Percentiles rank a stretch among this genome's conserved stretches.
Conservation (phyloP, 2,113 vertebrate genomes). For the Aix galericulata region DNA sequence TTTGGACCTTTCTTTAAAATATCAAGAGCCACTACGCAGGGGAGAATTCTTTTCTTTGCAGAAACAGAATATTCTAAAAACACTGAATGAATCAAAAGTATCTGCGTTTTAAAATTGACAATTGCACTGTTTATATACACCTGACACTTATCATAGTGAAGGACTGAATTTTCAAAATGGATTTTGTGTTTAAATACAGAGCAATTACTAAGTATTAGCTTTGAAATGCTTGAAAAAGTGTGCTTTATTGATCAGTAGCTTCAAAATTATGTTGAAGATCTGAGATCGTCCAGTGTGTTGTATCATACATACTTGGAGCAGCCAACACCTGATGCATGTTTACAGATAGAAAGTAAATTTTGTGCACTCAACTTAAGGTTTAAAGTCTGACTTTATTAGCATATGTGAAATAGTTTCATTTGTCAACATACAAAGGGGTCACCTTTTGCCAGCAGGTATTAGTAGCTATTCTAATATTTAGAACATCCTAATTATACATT, state of each 20-base stretch:
- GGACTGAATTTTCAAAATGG: background rate
- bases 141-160: background rate
- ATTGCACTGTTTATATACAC: background rate
- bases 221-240: background rate
- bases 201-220: background rate
- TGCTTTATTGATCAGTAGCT: background rate
- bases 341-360: background rate
- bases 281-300: background rate
- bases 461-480: background rate
- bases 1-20: constrained; percentile 5
- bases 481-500: background rate
- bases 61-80: background rate
- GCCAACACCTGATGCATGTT: background rate
- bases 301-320: background rate
- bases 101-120: background rate
- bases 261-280: background rate
- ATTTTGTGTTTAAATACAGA: background rate
- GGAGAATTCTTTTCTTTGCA: background rate
- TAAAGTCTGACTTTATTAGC: background rate
- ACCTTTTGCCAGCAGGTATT: constrained; percentile 26
- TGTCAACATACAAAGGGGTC: background rate
- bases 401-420: background rate
- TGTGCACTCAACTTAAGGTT: background rate
- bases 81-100: background rate
- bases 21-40: background rate